phyloP scores from a whole-genome alignment of 2,888 invertebrate genomes.

The Argynnis bischoffii region DNA sequence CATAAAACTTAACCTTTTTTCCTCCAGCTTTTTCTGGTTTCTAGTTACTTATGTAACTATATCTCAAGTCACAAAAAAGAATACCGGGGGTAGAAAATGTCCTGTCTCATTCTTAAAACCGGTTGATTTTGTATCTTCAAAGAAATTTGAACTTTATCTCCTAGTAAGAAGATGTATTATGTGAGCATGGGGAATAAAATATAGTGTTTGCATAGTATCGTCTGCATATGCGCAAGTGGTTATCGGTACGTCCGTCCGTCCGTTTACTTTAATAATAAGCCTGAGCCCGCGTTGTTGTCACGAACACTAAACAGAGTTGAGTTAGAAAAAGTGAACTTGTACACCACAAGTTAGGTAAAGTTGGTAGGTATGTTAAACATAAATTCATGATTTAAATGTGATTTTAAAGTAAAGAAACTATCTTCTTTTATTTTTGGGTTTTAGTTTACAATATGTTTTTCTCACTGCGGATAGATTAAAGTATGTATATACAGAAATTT shows the following conservation, averaged over 20 bases:
- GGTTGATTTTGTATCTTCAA: conserved; percentile 9
- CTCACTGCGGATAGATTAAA: no score
- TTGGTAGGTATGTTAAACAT: no score
- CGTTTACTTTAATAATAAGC: conserved; percentile 79
- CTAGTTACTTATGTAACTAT: conserved; percentile 27
- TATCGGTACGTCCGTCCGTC: conserved; percentile 70
- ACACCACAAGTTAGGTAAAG: background rate
- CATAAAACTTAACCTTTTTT: background rate
- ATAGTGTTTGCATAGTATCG: conserved; percentile 72
- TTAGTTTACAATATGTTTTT: no score
- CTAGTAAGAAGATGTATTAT: conserved; percentile 15
- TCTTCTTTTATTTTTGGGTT: no score
- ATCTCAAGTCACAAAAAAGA: conserved; percentile 10
- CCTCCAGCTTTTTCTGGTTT: conserved; percentile 3
- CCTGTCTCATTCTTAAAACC: conserved; percentile 25
- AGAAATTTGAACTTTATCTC: conserved; percentile 20
- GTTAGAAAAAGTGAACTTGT: conserved; percentile 18
- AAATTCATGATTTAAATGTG: no score
- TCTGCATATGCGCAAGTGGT: conserved; percentile 76
- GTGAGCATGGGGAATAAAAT: conserved; percentile 26
- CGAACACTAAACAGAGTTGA: conserved; percentile 73
- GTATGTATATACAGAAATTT: no score
- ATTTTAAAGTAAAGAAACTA: no score
- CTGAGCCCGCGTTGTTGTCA: conserved; percentile 69
- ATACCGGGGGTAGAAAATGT: conserved; percentile 22